Evolutionary conservation across 2,113 vertebrate genomes (phyloP), one percentile per base, ranked within the genome.

Genomic region (Dermatemys mawii): DNA sequence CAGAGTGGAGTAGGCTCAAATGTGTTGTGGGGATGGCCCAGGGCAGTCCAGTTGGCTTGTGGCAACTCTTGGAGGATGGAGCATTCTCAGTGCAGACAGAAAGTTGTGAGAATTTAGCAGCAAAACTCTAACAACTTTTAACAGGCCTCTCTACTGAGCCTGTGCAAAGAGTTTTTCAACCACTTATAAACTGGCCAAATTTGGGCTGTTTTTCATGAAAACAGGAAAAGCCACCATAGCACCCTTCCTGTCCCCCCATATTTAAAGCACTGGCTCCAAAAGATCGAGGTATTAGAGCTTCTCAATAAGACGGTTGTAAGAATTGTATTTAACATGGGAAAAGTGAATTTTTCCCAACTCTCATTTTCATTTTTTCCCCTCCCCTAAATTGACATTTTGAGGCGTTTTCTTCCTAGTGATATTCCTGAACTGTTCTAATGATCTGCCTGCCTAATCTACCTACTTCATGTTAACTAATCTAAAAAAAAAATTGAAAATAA

Each of bases 381-480:
- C 38, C 14, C 19, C 17, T 89, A 51, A 67, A 63, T 13, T 1
- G 5, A 1, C 9, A 2, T 83, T 73, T 90, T 70, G 38, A 44
- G 41, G 11, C 1, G 41, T 44, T 46, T 46, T 26, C 9, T 44
- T 78, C 17, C n/a, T n/a, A 14, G 26, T 63, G 44, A 4, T 22
- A 11, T 5, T 81, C 57, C 41, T 63, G 5, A 29, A 5, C 26
- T 22, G 3, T 32, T 51, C 21, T n/a, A 8, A 32, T 57, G 26
- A 1, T 1, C 44, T 86, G 87, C 17, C 35, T 75, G 7, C 60
- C 22, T 63, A 41, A 5, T 32, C 49, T 86, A 24, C 27, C 41
- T 29, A 17, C 0, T 0, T 16, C n/a, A 38, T 0, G 0, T 83
- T 2, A 2, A 88, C 12, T 17, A 1, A 27, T 41, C 73, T 54